Evolutionary conservation across 2,113 vertebrate genomes (phyloP).

Genomic region (Heliornis fulica): DNA sequence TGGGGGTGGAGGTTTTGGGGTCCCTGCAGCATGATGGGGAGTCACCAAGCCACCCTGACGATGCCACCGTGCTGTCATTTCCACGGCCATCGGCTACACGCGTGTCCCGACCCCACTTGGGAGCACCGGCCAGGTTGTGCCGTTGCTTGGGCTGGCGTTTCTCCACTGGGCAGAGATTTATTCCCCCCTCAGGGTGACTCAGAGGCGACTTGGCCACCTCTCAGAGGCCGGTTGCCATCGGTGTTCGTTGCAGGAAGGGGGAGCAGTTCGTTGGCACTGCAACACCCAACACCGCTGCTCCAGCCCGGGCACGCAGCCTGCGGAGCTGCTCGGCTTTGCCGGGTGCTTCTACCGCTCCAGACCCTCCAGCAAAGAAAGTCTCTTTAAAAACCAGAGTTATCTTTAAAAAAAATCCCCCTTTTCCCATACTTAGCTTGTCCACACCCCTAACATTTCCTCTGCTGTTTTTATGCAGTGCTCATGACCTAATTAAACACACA

Average conservation of each 20-base stretch:
- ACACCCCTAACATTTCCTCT: not conserved
- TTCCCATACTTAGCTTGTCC: not conserved
- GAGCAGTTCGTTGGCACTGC: fast-evolving
- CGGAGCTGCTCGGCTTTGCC: fast-evolving
- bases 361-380: not conserved
- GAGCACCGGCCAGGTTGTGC: fast-evolving
- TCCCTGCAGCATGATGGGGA: fast-evolving
- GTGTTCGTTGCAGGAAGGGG: not conserved
- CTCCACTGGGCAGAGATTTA: not conserved
- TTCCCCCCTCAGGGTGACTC: not conserved
- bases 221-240: not conserved
- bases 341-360: not conserved
- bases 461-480: not conserved
- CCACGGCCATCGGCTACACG: fast-evolving
- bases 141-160: not conserved
- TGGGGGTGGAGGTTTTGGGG: not conserved
- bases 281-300: fast-evolving
- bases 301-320: not conserved
- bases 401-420: not conserved
- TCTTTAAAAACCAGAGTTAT: not conserved
- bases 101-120: not conserved
- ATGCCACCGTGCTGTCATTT: not conserved
- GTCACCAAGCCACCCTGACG: fast-evolving
- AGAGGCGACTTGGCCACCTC: not conserved
- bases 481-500: not conserved